Evolutionary conservation across 2,797 vertebrate genomes (phyloP).

Genomic region (Sebastes trivittatus): DNA sequence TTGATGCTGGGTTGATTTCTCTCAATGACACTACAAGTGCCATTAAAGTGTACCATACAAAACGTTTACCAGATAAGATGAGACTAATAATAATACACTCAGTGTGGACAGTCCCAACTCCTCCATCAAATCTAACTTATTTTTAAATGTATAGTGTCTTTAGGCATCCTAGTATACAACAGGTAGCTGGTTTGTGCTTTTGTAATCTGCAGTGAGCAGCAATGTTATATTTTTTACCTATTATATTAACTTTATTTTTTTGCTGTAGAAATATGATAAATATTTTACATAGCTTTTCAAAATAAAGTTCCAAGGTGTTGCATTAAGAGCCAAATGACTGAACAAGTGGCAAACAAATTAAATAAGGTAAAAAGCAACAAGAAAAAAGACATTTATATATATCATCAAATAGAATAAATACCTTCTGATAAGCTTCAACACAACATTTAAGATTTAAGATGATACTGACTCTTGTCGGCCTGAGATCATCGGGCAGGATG

Average conservation of each 20-base stretch:
- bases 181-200: not conserved
- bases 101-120: not conserved
- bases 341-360: not conserved
- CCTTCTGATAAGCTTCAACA: no score
- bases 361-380: not conserved
- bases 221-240: not conserved
- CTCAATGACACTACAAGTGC: not conserved
- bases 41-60: not conserved
- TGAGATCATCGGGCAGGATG: no score
- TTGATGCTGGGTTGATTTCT: slow-evolving; percentile 15
- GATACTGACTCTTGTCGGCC: no score
- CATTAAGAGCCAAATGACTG: not conserved
- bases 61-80: not conserved
- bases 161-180: not conserved
- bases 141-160: not conserved
- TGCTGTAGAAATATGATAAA: not conserved
- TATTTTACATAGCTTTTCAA: not conserved
- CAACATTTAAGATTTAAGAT: no score
- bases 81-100: not conserved
- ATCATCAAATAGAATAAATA: no score
- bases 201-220: not conserved
- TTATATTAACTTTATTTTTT: not conserved
- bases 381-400: not conserved
- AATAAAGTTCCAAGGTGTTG: not conserved
- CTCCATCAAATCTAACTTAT: not conserved